Base-by-base conservation (phyloP, 2,113 vertebrate species). In the Calyptommatus sinebrachiatus region DNA sequence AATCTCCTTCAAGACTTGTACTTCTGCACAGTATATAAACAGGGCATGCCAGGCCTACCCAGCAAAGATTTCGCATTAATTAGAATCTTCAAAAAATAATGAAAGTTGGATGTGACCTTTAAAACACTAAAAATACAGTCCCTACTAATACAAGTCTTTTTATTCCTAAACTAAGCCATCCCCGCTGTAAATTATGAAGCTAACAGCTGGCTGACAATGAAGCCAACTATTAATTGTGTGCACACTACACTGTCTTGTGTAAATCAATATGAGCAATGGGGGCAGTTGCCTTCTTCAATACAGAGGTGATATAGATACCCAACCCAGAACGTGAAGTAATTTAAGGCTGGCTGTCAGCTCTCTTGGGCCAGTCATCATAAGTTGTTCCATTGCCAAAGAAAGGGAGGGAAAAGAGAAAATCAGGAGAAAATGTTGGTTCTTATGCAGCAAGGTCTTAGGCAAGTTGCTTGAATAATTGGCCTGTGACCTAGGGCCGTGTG, bases 201-300 rank as follows among this genome's bases (percentile, higher is more conserved):
- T 94, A 95, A 94, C 95, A 96, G 91, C 95, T 96, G 95, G 94
- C 92, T 93, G 88, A 92, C 93, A 88, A 87, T 90, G 91, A 94
- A 96, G 92, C 92, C 91, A 93, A 91, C 93, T 95, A 96, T 96
- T 95, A 95, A 94, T 95, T 96, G 94, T 94, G 87, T 85, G 91
- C 93, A 94, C 93, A 74, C 88, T 93, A 89, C 92, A 89, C 90
- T 79, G 85, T 85, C 90, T 87, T 72, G 65, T 90, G 91, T 95
- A 96, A 96, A 95, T 95, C 94, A 96, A 89, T 90, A 91, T 92
- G 88, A 96, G 89, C 90, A 94, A 94, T 48, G 92, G 93, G 88
- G 88, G 10, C 41, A 84, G 88, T 88, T 88, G 89, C 89, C 84
- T 76, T 85, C 87, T 85, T 26, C 88, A 88, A 79, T 75, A 85